Evolutionary conservation across 2,888 invertebrate genomes (phyloP), one percentile per base, ranked within the genome.

Genomic region (Aradus depressus): DNA sequence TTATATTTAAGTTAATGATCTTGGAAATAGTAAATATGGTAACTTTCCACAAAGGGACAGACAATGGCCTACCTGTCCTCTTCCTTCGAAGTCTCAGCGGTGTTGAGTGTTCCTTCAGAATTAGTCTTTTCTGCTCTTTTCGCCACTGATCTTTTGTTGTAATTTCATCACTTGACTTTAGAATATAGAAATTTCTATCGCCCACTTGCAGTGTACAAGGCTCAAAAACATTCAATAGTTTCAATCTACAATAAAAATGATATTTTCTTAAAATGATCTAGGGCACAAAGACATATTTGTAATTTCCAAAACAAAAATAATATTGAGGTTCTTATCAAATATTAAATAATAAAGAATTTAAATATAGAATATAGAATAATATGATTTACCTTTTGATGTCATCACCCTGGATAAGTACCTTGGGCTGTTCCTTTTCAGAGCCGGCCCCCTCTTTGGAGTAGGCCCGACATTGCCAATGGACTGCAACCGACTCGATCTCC

Each of bases 121-220:
- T 54, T 23, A 55, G 50, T 19, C 42, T 48, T 32, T 57, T 60
- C 47, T 60, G 60, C 35, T 51, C 44, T 26, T 52, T 47, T 37
- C 60, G 75, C 91, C 91, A 92, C 58, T 83, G 81, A 57, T 81
- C 80, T 64, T 83, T 81, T 58, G 80, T 82, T 50, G 85, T 67
- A 54, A 87, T 75, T 28, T 75, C 74, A 71, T 93, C 92, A 60
- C 77, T 76, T 8, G 81, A 75, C 53, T 79, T 78, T 60, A 90
- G 76, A 51, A 80, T 80, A 64, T 93, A 80, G 68, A 84, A 84
- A 68, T 84, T 85, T 56, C 89, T 77, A 69, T 93, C 92, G 50
- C 89, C 87, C 38, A 93, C 81, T 72, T 93, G 91, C 60, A 90
- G 74, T 59, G 86, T 87, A 66, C 86, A 86, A 35, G 88, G 83